A percentile compares a stretch with the other conserved stretches of the same genome.
These are phyloP conservation scores for Paradoxurus hermaphroditus DNA, from an alignment of 2,113 vertebrate genomes.

Conservation along the genomic window DNA sequence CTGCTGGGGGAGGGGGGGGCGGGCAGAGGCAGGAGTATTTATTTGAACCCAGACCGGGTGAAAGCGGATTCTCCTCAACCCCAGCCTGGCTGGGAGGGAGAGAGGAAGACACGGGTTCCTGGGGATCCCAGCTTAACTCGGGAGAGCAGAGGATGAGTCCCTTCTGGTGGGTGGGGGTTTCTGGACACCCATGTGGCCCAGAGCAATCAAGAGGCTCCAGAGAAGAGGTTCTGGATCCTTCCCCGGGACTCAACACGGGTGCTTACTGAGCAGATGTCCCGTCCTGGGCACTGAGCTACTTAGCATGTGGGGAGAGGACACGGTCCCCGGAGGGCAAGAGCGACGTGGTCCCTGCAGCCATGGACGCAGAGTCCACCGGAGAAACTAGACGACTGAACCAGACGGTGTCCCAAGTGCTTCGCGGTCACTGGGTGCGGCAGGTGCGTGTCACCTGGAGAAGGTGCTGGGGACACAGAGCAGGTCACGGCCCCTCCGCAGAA, in stretches of 20 bases:
- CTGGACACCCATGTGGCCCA: too few species aligned
- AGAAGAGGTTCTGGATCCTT: background rate
- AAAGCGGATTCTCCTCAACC: background rate
- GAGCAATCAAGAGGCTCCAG: background rate
- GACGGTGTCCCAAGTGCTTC: background rate
- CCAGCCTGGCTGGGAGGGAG: background rate
- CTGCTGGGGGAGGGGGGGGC: too few species aligned
- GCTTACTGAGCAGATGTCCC: background rate
- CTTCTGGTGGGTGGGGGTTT: background rate
- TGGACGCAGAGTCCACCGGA: background rate
- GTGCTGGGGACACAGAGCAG: background rate
- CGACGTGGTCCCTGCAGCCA: accelerated
- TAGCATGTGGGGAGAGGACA: background rate
- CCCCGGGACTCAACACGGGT: background rate
- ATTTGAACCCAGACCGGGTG: background rate
- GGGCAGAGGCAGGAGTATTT: background rate
- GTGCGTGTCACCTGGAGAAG: background rate
- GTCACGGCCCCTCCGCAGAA: background rate
- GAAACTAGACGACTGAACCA: background rate
- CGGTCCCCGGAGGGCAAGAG: background rate
- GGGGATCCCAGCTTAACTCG: too few species aligned
- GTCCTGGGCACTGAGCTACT: background rate
- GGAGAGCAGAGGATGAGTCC: background rate
- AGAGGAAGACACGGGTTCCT: background rate
- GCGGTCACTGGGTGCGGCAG: accelerated